Conservation (phyloP, 2,113 vertebrate genomes). For the Burhinus bistriatus region DNA sequence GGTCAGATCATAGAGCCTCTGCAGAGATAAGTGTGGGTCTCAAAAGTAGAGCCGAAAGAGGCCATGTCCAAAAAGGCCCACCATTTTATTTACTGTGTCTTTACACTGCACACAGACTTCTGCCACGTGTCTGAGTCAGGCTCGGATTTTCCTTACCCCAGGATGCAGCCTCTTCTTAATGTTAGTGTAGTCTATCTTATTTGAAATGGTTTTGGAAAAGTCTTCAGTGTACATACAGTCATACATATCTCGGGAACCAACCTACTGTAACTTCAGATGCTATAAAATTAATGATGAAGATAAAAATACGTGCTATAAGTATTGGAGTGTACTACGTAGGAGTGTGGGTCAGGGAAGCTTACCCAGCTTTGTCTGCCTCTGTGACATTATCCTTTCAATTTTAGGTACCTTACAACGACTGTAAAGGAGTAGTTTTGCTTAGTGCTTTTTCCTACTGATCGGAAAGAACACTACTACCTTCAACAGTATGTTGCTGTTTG, state of each 20-base stretch:
- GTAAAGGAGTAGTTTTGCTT: not conserved
- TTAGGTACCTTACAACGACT: not conserved
- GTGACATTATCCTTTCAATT: not conserved
- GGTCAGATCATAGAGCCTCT: not conserved
- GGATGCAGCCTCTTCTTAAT: not conserved
- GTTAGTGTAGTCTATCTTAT: not conserved
- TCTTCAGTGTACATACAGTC: not conserved
- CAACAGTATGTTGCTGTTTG: not conserved
- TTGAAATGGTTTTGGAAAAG: not conserved
- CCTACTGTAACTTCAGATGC: not conserved
- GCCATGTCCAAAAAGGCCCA: not conserved
- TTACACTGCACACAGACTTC: not conserved
- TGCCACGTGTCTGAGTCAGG: not conserved
- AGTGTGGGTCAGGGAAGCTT: not conserved
- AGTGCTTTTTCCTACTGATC: not conserved
- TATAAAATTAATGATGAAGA: not conserved
- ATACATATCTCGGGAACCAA: not conserved
- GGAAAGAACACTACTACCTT: not conserved
- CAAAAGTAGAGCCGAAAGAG: not conserved
- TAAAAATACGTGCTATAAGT: not conserved
- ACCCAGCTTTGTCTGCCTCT: not conserved
- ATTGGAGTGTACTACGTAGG: not conserved
- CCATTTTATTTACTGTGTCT: not conserved
- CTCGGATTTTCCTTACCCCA: not conserved
- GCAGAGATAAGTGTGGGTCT: not conserved